Conservation (phyloP, 2,888 invertebrate genomes). For the Dioctria linearis region DNA sequence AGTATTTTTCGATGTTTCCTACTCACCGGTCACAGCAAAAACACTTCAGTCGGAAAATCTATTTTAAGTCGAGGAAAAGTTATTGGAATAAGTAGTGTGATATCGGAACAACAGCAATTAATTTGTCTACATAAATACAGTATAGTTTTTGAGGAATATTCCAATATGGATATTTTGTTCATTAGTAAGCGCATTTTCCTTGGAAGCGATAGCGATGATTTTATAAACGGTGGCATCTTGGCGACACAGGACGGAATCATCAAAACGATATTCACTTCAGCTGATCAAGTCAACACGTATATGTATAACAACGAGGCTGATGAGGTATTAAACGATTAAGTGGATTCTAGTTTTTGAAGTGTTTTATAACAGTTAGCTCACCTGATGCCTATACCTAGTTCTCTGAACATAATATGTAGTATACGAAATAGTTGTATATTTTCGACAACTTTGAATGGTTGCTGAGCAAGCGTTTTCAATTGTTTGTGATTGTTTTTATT, state of each 20-base stretch:
- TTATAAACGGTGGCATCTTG: slow-evolving; percentile 76
- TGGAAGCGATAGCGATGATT: slow-evolving; percentile 65
- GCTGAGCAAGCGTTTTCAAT: too few species aligned
- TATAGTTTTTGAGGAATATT: background rate
- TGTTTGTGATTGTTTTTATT: too few species aligned
- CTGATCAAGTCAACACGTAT: slow-evolving; percentile 72
- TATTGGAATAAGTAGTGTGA: background rate
- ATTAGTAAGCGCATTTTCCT: slow-evolving; percentile 72
- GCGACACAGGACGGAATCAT: slow-evolving; percentile 75
- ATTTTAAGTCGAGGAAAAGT: slow-evolving; percentile 21
- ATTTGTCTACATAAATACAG: too few species aligned
- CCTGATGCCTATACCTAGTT: too few species aligned
- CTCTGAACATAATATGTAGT: too few species aligned
- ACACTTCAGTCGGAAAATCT: slow-evolving; percentile 8
- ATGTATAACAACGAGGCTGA: slow-evolving; percentile 72
- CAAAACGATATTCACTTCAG: slow-evolving; percentile 72
- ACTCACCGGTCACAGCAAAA: background rate
- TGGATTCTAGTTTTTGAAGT: too few species aligned
- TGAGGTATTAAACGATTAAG: slow-evolving; percentile 66
- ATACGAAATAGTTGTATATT: too few species aligned
- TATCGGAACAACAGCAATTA: background rate
- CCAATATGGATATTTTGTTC: slow-evolving; percentile 68
- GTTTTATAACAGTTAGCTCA: too few species aligned
- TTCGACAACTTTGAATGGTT: too few species aligned
- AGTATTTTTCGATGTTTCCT: slow-evolving; percentile 20